Evolutionary conservation across 2,797 vertebrate species (phyloP).

Genomic region (Orientallactaga sibirica): DNA sequence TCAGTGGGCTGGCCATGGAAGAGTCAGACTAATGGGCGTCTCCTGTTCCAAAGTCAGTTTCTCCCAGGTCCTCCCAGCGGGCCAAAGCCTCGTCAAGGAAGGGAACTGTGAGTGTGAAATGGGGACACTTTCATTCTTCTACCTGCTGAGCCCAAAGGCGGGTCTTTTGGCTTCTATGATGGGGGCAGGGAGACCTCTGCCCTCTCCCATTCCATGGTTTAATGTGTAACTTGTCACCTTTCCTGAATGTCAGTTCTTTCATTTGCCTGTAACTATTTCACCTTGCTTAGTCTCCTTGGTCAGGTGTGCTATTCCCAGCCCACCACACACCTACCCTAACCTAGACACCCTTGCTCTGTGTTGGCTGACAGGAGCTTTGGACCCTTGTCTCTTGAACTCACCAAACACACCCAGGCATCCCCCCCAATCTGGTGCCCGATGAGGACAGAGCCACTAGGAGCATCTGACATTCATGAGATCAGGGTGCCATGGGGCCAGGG

Average conservation of each 20-base stretch:
- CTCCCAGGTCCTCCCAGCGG: not conserved
- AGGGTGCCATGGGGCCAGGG: not conserved
- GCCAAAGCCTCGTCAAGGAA: not conserved
- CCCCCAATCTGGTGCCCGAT: no score
- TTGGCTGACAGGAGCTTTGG: not conserved
- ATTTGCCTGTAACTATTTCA: slow-evolving; percentile 66
- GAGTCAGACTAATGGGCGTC: not conserved
- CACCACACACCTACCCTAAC: not conserved
- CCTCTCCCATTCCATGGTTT: slow-evolving; percentile 54
- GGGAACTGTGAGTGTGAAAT: not conserved
- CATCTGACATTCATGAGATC: not conserved
- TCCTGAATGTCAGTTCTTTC: slow-evolving; percentile 67
- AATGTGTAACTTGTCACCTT: slow-evolving; percentile 80
- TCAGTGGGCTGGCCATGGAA: not conserved
- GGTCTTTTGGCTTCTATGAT: not conserved
- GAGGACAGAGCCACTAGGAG: not conserved
- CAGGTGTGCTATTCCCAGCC: not conserved
- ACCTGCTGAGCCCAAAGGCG: not conserved
- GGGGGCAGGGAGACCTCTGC: not conserved
- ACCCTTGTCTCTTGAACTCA: not conserved
- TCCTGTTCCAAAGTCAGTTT: not conserved
- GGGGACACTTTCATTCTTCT: not conserved
- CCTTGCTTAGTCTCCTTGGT: slow-evolving; percentile 63
- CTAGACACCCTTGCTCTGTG: not conserved
- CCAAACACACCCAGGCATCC: accelerated